Evolutionary conservation across 2,797 vertebrate species (phyloP), one percentile per base, ranked within the genome.

Genomic region (Balearica regulorum): DNA sequence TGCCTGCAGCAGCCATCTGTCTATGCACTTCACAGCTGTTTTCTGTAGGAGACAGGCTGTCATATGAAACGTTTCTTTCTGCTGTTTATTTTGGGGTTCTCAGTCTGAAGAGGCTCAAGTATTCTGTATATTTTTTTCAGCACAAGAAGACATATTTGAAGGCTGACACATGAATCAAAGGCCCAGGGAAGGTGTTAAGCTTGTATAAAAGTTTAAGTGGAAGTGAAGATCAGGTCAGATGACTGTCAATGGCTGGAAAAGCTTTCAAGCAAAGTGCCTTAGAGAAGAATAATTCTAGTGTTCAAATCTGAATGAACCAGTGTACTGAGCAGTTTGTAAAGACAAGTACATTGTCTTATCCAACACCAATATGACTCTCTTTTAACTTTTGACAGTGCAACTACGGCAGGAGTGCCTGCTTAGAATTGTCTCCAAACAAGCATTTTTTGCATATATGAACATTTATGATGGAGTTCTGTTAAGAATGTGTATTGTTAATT

Each of bases 1-100:
- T 91, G 90, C 96, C 95, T 95, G 89, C 83, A 96, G 83, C 91
- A 95, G 87, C 97, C 97, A 97, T 97, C 97, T 97, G 97, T 94
- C 91, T 92, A 33, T 48, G 92, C 53, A 94, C 83, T 94, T 97
- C 94, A 95, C 76, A 95, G 90, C 57, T 96, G 93, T 94, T 96
- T 97, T 96, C 90, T 85, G 82, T 73, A 51, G 95, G 81, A 96
- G 92, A 94, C 75, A 90, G 93, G 89, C 93, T 97, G 93, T 95
- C 95, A 89, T 71, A 77, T 22, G 66, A 95, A 95, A 93, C 41
- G 16, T 87, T 96, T 94, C 60, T 96, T 94, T 94, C 79, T 93
- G 72, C 80, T 96, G 87, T 94, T 96, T 93, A 96, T 95, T 97
- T 96, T 96, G 71, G 93, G 87, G 61, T 79, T 95, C 66, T 96